Percentiles rank a stretch among this genome's conserved stretches.
phyloP scores from a whole-genome alignment of 2,888 invertebrate species.

The Xanthorhoe designata region DNA sequence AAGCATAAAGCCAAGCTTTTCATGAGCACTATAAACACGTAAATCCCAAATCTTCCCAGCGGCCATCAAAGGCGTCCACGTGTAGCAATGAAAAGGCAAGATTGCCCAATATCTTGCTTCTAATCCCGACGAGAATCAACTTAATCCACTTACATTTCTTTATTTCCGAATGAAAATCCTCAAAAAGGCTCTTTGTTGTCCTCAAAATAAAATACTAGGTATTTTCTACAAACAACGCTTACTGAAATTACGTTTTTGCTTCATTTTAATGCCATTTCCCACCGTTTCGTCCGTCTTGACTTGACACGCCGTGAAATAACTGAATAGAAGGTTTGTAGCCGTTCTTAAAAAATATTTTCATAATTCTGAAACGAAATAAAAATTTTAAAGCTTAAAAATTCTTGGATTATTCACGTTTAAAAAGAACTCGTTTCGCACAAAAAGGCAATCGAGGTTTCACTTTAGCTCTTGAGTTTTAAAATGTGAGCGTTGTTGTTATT shows the following conservation, averaged over 20 bases:
- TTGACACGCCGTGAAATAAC: constrained; percentile 49
- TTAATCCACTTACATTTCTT: constrained; percentile 66
- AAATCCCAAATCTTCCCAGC: constrained; percentile 65
- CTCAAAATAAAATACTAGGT: constrained; percentile 58
- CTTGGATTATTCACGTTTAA: constrained; percentile 36
- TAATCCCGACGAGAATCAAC: constrained; percentile 65
- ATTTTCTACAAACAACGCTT: constrained; percentile 52
- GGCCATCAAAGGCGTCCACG: constrained; percentile 63
- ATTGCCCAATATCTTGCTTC: constrained; percentile 61
- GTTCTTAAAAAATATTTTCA: constrained; percentile 48
- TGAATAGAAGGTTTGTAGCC: constrained; percentile 51
- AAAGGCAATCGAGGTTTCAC: constrained; percentile 34
- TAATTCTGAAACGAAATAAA: constrained; percentile 43
- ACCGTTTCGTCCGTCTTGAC: constrained; percentile 46
- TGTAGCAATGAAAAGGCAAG: constrained; percentile 62
- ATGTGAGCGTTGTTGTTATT: constrained; percentile 24
- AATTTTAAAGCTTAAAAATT: constrained; percentile 35
- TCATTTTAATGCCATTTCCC: constrained; percentile 57
- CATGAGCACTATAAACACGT: constrained; percentile 54
- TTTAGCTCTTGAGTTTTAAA: constrained; percentile 46
- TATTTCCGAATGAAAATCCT: constrained; percentile 66
- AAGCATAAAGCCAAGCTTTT: constrained; percentile 43
- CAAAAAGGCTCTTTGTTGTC: constrained; percentile 67
- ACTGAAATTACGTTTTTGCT: constrained; percentile 59
- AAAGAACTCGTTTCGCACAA: constrained; percentile 31